Evolutionary conservation across 1,140 invertebrate species (phyloP), one percentile per base, ranked within the genome.

Genomic region (Oreohelix idahoensis): DNA sequence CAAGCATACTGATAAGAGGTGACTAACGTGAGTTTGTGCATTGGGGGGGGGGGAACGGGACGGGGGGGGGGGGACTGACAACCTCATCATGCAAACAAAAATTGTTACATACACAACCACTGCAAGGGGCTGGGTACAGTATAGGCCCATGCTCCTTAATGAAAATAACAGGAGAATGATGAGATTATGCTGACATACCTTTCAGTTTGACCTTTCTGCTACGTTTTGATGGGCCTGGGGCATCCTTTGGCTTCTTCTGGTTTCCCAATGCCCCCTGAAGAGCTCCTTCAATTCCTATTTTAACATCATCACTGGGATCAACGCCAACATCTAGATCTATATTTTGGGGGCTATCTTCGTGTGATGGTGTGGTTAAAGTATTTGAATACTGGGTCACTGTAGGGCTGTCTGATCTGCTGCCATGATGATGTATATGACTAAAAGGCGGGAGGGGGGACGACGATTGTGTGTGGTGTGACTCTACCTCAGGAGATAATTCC

Each of bases 391-490:
- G 70, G 0, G 71, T 45, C 23, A 66, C 38, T 26, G 26, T 45
- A 38, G 80, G 80, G 36, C 80, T 82, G 80, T 74, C 74, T 5
- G 80, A 45, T 29, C 32, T 39, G 36, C 32, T 53, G 45, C 71
- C 26, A 4, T 51, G 80, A 17, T 66, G 69, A 15, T 49, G 70
- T 26, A 75, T 82, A 49, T 82, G 80, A 35, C 80, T 82, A 23
- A 82, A 82, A 29, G 71, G 80, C 29, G 80, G 80, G 13, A 82
- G 80, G 20, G 80, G 80, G 4, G 79, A 81, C 10, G 80, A 11
- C n/a, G 80, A 53, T n/a, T 82, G 70, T 10, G 70, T 23, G n/a
- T 74, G 80, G 11, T 26, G 63, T 20, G 79, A 38, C 15, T 81
- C 79, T 32, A 1, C 32, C 4, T 81, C 79, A 13, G 66, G 36